These are phyloP conservation scores for Oikopleura vanhoeffeni DNA, from an alignment of 23 tunicate genomes.

Conservation along the genomic window DNA sequence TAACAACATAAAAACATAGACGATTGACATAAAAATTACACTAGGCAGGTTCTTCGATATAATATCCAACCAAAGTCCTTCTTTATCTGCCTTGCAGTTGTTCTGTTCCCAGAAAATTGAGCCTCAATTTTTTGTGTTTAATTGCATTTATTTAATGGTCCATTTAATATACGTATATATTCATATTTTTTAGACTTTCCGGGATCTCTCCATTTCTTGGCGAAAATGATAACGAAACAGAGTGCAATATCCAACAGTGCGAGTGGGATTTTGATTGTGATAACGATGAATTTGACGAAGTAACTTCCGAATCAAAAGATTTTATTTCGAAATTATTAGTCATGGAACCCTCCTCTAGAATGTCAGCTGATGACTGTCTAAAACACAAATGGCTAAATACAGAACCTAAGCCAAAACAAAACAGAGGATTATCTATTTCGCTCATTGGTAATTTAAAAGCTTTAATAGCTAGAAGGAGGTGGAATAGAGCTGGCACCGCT, in stretches of 20 bases:
- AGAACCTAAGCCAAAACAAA: neutral
- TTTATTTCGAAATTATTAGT: neutral
- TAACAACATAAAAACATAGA: too few relatives aligned
- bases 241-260: constrained; percentile 11
- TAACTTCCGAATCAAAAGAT: neutral
- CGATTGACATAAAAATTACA: too few relatives aligned
- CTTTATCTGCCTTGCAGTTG: too few relatives aligned
- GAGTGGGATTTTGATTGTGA: constrained; percentile 5
- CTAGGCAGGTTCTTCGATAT: too few relatives aligned
- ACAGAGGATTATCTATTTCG: neutral
- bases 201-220: neutral
- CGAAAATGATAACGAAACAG: neutral
- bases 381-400: neutral
- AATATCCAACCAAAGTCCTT: too few relatives aligned
- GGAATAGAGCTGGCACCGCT: constrained; percentile 9
- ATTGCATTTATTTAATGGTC: too few relatives aligned
- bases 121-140: too few relatives aligned
- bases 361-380: neutral
- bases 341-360: neutral
- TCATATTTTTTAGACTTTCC: neutral
- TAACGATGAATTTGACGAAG: neutral
- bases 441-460: constrained; percentile 6
- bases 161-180: too few relatives aligned
- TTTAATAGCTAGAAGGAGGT: neutral
- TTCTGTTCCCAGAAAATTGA: too few relatives aligned